These are phyloP conservation scores for Diadumene lineata DNA, from an alignment of 92 coral and sea anemone genomes.

Conservation along the genomic window DNA sequence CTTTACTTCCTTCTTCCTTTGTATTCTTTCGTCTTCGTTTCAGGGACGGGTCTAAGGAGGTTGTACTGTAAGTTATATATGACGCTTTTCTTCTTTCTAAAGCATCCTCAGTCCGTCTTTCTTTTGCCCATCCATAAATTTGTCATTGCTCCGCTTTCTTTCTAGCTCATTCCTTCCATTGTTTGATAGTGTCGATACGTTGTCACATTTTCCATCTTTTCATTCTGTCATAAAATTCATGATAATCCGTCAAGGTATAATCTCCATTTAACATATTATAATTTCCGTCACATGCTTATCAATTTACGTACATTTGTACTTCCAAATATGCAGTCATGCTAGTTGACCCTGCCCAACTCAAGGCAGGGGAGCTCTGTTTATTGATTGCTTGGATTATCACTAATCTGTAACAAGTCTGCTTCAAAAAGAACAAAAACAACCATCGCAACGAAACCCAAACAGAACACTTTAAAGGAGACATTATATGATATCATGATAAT, in stretches of 20 bases:
- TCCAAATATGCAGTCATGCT: not conserved
- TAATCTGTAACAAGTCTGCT: not conserved
- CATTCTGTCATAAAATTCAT: not conserved
- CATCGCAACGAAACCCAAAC: not conserved
- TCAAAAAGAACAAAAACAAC: no score
- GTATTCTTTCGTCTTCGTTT: not conserved
- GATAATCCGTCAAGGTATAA: not conserved
- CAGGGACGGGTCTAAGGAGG: no score
- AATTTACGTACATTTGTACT: not conserved
- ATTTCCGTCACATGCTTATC: not conserved
- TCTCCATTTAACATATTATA: not conserved
- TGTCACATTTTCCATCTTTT: no score
- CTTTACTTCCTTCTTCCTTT: not conserved
- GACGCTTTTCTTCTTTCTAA: not conserved
- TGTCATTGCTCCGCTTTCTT: no score
- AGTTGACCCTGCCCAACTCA: not conserved
- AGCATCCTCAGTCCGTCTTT: no score
- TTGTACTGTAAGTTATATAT: no score
- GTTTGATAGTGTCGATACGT: no score
- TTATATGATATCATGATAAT: not conserved
- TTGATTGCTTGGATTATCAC: not conserved
- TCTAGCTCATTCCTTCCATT: no score
- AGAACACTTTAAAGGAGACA: not conserved
- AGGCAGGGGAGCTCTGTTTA: not conserved
- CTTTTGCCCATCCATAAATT: no score